Evolutionary conservation across 2,888 invertebrate genomes (phyloP).

Genomic region (Coleophora flavipennella): DNA sequence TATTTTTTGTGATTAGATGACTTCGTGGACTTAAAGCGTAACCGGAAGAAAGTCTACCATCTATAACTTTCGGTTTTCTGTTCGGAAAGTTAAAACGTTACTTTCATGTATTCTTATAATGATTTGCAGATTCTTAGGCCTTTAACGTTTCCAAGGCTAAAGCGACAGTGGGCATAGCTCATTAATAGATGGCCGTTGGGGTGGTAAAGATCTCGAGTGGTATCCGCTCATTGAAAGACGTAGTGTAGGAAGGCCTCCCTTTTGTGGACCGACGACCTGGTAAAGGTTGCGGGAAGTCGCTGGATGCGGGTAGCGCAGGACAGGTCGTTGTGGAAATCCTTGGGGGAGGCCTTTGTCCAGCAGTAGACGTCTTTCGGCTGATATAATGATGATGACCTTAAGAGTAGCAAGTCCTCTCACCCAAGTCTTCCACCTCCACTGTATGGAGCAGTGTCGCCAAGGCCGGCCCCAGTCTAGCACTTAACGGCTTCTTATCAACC

Average conservation of each 20-base stretch:
- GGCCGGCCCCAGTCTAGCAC: constrained; percentile 40
- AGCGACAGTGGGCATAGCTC: not conserved
- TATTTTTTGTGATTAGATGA: too few species aligned
- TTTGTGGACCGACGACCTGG: too few species aligned
- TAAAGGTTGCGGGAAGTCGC: too few species aligned
- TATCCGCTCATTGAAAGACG: too few species aligned
- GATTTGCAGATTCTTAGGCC: not conserved
- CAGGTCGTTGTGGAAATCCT: too few species aligned
- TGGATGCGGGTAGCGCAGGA: too few species aligned
- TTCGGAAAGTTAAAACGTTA: not conserved
- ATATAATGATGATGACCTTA: not conserved
- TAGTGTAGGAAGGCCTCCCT: too few species aligned
- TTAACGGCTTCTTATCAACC: constrained; percentile 23
- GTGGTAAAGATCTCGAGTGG: too few species aligned
- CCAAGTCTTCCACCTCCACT: constrained; percentile 29
- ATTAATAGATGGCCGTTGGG: too few species aligned
- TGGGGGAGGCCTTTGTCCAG: too few species aligned
- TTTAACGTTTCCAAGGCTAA: not conserved
- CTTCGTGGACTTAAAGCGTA: not conserved
- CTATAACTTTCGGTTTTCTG: not conserved
- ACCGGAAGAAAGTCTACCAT: not conserved
- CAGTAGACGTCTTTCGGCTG: too few species aligned
- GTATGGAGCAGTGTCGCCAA: constrained; percentile 47
- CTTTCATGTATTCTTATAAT: not conserved
- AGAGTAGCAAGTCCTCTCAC: constrained; percentile 17